Base-by-base conservation (phyloP, 2,797 vertebrate species). In the Limnodromus scolopaceus region DNA sequence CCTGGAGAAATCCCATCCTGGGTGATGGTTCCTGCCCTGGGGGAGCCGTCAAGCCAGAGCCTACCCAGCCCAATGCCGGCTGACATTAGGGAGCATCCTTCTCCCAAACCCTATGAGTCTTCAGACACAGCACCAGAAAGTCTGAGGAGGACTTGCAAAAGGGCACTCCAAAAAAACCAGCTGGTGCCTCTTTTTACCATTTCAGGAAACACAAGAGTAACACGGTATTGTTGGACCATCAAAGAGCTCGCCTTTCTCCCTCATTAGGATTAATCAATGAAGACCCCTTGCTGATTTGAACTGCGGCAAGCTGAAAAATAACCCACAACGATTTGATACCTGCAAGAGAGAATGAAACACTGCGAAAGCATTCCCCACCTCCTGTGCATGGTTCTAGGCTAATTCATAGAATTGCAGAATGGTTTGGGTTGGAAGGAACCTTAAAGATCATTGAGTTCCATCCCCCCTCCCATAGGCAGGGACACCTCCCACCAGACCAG, bases 21-120 rank as follows among this genome's bases (percentile, higher is more conserved):
- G 68, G 61, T 74, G 82, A 84, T 0, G 0, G 53, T 55, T 87
- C 71, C 41, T 15, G 43, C 49, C 68, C 32, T 0, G 0, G 32
- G 30, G 84, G 6, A 86, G 32, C 25, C 19, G 2, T 16, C 80
- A 48, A 53, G 68, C n/a, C 83, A 81, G 43, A 92, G 39, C 10
- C 8, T 7, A 25, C 53, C 79, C 64, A 75, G 76, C 23, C 43
- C 75, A n/a, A 0, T 10, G 22, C 63, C 5, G 0, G 18, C 34
- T 77, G 60, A 53, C 13, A 9, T 18, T 4, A 39, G 51, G 55
- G 46, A 89, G 8, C 60, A 70, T 57, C 75, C 51, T 60, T 77
- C 32, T 38, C 74, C 45, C 60, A 30, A 34, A 43, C 15, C 9
- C 15, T 7, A 10, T 4, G 4, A 1, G 10, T 54, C 48, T 68